phyloP scores from a whole-genome alignment of 2,888 invertebrate species.

The Ochlodes sylvanus region DNA sequence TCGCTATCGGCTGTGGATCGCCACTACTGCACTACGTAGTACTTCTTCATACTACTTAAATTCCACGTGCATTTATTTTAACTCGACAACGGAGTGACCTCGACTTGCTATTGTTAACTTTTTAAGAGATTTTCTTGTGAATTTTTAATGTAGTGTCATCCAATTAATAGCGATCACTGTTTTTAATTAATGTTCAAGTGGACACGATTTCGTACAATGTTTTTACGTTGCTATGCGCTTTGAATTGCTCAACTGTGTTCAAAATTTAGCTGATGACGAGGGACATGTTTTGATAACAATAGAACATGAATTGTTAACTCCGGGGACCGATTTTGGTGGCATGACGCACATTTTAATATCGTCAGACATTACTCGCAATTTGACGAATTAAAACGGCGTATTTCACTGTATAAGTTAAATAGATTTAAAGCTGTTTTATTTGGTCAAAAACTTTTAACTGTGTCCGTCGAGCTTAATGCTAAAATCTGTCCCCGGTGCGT shows the following conservation, averaged over 20 bases:
- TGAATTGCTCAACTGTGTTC: slow-evolving; percentile 55
- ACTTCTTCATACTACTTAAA: slow-evolving; percentile 45
- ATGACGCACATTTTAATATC: background rate
- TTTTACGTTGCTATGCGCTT: slow-evolving; percentile 46
- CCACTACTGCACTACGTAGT: slow-evolving; percentile 58
- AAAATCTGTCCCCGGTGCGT: slow-evolving; percentile 17
- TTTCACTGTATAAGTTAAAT: background rate
- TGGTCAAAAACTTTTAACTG: background rate
- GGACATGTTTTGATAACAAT: slow-evolving; percentile 28
- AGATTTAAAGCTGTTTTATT: background rate
- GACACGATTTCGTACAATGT: slow-evolving; percentile 28
- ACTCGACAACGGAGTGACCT: slow-evolving; percentile 34
- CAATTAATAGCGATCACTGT: slow-evolving; percentile 48
- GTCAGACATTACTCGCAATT: background rate
- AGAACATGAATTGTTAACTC: slow-evolving; percentile 34
- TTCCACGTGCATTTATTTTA: slow-evolving; percentile 48
- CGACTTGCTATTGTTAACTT: slow-evolving; percentile 50
- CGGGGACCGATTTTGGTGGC: slow-evolving; percentile 1
- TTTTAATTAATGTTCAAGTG: slow-evolving; percentile 44
- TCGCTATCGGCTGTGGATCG: no score
- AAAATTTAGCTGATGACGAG: slow-evolving; percentile 48
- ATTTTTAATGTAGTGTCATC: slow-evolving; percentile 49
- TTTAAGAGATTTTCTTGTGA: slow-evolving; percentile 46
- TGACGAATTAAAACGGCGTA: background rate
- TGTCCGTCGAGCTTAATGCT: background rate